Evolutionary conservation across 2,888 invertebrate species (phyloP), one percentile per base, ranked within the genome.

Genomic region (Ernsta delagoae): DNA sequence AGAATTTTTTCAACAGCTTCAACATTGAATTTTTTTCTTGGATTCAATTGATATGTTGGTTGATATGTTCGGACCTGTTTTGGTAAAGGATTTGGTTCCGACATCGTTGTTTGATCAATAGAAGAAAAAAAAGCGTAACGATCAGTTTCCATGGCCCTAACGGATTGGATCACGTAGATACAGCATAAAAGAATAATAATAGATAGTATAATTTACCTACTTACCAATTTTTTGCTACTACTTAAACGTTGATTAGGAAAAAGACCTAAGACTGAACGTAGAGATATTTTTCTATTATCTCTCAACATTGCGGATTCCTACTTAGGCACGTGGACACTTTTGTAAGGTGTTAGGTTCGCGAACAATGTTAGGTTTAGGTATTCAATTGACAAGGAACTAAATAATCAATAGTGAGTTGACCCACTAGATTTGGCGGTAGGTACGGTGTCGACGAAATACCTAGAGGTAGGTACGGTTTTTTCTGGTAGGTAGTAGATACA

Each of bases 31-130:
- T 94, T 94, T 75, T 94, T 95, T 70, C 94, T 93, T 0, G 96
- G 89, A 70, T 95, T 94, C 53, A 96, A 80, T 76, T 95, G 95
- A 80, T 95, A 96, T 0, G 95, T 95, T 66, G 96, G 96, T 83
- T 95, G 94, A 79, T 94, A 95, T 24, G 78, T 87, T 70, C 92
- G 84, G 45, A 90, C 84, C 92, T 91, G 91, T 83, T 89, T 90
- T 9, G 80, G 57, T 69, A 73, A 53, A 61, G 75, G 73, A 65
- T 83, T 83, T 12, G 65, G 75, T 70, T 88, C 87, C 69, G 87
- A 81, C 89, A 89, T 89, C 54, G 73, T 78, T 68, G 73, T 75
- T 72, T 71, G 72, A 76, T 76, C 76, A 63, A 76, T 75, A 74
- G 45, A 43, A 43, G 24, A 56, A 56, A 61, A 54, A 9, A 45